Evolutionary conservation across 2,888 invertebrate species (phyloP), one percentile per base, ranked within the genome.

Genomic region (Erannis defoliaria): DNA sequence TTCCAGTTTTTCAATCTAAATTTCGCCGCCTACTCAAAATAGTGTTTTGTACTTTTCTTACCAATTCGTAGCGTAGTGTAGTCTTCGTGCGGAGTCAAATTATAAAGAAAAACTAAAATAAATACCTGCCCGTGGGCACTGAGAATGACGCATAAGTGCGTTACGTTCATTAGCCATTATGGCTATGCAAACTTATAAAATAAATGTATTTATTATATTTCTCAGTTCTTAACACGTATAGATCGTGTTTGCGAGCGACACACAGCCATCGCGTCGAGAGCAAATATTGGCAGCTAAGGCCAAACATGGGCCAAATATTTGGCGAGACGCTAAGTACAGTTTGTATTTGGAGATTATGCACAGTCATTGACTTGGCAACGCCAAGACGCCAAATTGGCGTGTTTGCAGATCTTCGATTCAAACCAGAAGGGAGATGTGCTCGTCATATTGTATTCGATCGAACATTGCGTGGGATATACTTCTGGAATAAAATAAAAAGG

Each of bases 301-400:
- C 16, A 53, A 51, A 40, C 21, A 51, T 51, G 16, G 14, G 40
- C 18, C 46, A 50, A 56, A 57, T 56, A 48, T 56, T 57, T 46
- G 51, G 6, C 40, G 45, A 51, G 50, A 37, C 48, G 33, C 35
- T 43, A 50, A 50, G 43, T 45, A 62, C 40, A 31, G 55, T 43
- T 54, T 61, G 55, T 51, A 31, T 43, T 56, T 14, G 46, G 5
- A 35, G 46, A 56, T 46, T 53, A 53, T 56, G 38, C 21, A 35
- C 55, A 51, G 50, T 61, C 55, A 55, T 61, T 55, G 55, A 55
- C 51, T 40, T 19, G 18, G n/a, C n/a, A n/a, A n/a, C n/a, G n/a
- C n/a, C n/a, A n/a, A n/a, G n/a, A n/a, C n/a, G n/a, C n/a, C n/a
- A n/a, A n/a, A n/a, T n/a, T n/a, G n/a, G 35, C n/a, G 5, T 50